Conservation (phyloP, 2,888 invertebrate genomes). For the Mimas tiliae region DNA sequence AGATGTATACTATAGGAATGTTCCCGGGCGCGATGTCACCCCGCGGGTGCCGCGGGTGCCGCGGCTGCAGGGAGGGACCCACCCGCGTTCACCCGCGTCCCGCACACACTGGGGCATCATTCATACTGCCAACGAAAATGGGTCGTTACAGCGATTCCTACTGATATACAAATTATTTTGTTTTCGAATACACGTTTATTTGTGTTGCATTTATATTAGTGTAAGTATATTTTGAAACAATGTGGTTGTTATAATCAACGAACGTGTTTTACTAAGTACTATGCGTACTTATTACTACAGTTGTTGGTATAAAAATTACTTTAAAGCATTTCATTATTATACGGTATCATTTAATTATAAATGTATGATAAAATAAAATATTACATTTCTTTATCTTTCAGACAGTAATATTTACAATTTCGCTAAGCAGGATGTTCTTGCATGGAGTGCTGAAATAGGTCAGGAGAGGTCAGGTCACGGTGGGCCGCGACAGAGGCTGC, state of each 20-base stretch:
- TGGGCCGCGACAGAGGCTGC: conserved; percentile 52
- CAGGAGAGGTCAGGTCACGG: conserved; percentile 75
- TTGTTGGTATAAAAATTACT: too few species aligned
- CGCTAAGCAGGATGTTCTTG: conserved; percentile 15
- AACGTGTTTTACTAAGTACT: too few species aligned
- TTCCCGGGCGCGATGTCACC: conserved; percentile 28
- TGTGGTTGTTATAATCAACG: too few species aligned
- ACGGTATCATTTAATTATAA: too few species aligned
- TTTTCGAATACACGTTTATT: conserved; percentile 32
- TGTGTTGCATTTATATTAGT: not conserved
- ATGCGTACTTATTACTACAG: too few species aligned
- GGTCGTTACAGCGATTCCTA: conserved; percentile 48
- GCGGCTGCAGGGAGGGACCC: conserved; percentile 30
- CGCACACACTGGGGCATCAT: conserved; percentile 49
- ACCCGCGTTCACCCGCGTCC: conserved; percentile 28
- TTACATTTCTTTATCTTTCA: not conserved
- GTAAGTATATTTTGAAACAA: too few species aligned
- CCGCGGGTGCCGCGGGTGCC: conserved; percentile 31
- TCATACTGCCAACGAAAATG: conserved; percentile 48
- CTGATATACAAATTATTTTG: conserved; percentile 38
- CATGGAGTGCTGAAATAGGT: conserved; percentile 58
- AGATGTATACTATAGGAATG: not conserved
- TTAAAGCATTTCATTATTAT: too few species aligned
- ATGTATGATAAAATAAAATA: too few species aligned
- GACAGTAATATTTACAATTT: conserved; percentile 2